These are phyloP conservation scores for Drosophila jambulina DNA, from an alignment of 1,140 invertebrate genomes.

Conservation along the genomic window DNA sequence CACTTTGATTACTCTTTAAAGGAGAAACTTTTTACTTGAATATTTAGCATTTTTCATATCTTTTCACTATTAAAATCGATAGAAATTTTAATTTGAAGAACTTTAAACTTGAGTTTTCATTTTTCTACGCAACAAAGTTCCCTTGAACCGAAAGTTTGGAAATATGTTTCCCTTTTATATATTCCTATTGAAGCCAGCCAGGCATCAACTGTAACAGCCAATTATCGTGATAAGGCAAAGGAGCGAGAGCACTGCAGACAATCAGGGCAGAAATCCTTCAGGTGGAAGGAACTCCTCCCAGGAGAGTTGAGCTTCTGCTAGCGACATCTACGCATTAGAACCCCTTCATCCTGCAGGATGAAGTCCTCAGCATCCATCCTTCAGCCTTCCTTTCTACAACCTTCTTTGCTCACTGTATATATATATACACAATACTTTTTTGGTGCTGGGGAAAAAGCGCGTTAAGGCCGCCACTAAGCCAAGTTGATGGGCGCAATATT, in stretches of 20 bases:
- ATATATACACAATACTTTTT: background rate
- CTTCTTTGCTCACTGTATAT: background rate
- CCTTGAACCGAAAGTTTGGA: background rate
- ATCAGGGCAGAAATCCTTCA: conserved; percentile 47
- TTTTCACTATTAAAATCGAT: too few species aligned
- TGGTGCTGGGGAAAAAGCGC: background rate
- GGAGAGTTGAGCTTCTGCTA: conserved; percentile 29
- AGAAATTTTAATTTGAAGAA: background rate
- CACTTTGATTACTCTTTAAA: background rate
- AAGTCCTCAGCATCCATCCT: background rate
- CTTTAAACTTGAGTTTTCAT: background rate
- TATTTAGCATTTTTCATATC: background rate
- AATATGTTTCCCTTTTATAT: conserved; percentile 24
- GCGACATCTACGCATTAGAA: conserved; percentile 47
- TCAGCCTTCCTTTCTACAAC: background rate
- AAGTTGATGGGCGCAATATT: conserved; percentile 55
- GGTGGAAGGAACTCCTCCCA: conserved; percentile 45
- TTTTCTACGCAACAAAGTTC: background rate
- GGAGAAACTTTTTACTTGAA: background rate
- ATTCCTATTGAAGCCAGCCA: conserved; percentile 24
- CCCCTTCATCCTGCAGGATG: conserved; percentile 1
- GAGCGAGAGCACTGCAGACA: conserved; percentile 34
- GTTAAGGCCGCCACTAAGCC: conserved; percentile 53
- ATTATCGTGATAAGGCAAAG: conserved; percentile 47
- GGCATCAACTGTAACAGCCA: conserved; percentile 45